phyloP scores from a whole-genome alignment of 2,797 vertebrate species.

The Cephalopachus bancanus region DNA sequence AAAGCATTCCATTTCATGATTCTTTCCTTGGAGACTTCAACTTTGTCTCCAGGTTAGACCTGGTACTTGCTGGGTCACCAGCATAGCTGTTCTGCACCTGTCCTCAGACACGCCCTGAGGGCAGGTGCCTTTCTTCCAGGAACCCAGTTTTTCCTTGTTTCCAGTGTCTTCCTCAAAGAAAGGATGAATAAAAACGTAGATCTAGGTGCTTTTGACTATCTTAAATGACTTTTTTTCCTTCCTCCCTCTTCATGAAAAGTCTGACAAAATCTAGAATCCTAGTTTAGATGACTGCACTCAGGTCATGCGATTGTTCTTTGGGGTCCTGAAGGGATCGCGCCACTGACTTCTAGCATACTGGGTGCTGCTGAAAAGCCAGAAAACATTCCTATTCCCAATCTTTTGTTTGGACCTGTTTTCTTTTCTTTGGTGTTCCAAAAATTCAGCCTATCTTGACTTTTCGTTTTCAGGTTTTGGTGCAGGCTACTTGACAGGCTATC shows the following conservation, averaged over 20 bases:
- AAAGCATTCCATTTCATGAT: not conserved
- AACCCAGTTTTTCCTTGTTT: not conserved
- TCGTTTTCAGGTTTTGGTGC: not conserved
- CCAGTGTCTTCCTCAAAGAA: not conserved
- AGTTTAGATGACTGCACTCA: not conserved
- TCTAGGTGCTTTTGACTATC: not conserved
- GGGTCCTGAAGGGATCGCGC: not conserved
- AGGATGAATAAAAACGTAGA: not conserved
- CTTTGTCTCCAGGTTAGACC: not conserved
- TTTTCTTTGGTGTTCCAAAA: not conserved
- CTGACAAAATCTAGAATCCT: not conserved
- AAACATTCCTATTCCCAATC: not conserved
- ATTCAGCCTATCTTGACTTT: not conserved
- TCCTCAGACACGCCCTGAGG: not conserved
- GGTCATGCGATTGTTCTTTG: not conserved
- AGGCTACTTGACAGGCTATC: not conserved
- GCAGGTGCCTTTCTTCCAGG: not conserved
- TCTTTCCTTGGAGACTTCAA: not conserved
- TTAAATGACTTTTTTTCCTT: not conserved
- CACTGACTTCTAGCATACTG: not conserved
- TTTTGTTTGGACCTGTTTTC: not conserved
- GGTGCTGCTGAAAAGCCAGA: not conserved
- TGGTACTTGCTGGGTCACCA: no score
- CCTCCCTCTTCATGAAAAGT: not conserved
- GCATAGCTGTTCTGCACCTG: no score